These are phyloP conservation scores for Chelonoidis abingdonii DNA, from an alignment of 2,113 vertebrate genomes.

Conservation along the genomic window DNA sequence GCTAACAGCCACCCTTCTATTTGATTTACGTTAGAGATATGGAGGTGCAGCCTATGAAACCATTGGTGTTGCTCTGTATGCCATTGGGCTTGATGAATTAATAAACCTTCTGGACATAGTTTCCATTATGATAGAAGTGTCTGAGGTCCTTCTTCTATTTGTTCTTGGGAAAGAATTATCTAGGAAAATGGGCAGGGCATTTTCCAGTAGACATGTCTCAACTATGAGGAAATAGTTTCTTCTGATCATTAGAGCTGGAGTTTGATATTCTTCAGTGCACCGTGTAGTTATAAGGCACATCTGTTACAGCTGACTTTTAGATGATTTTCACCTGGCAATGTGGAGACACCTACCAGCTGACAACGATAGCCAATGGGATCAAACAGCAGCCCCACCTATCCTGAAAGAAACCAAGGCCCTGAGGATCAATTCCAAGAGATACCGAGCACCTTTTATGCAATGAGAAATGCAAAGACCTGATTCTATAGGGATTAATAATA, in stretches of 20 bases:
- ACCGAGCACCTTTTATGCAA: neutral
- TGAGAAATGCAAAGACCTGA: neutral
- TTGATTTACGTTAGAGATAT: neutral
- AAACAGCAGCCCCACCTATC: neutral
- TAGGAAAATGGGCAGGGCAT: neutral
- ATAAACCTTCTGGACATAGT: neutral
- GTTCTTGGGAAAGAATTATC: neutral
- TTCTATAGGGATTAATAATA: too few species aligned
- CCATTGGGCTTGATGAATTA: neutral
- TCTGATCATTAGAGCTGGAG: neutral
- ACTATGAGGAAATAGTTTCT: neutral
- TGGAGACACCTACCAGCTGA: neutral
- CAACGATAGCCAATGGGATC: neutral
- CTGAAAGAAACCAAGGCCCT: neutral
- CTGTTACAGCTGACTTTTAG: neutral
- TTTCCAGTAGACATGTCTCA: neutral
- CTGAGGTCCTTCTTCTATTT: neutral
- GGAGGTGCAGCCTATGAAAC: constrained; percentile 21
- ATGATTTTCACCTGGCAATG: constrained; percentile 12
- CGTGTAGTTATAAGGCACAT: constrained; percentile 8
- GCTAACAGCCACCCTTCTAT: constrained; percentile 33
- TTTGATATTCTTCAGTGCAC: constrained; percentile 4
- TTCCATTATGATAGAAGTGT: neutral
- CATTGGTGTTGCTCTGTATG: neutral
- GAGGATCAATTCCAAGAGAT: neutral